Evolutionary conservation across 2,888 invertebrate species (phyloP).

Genomic region (Pimpla rufipes): DNA sequence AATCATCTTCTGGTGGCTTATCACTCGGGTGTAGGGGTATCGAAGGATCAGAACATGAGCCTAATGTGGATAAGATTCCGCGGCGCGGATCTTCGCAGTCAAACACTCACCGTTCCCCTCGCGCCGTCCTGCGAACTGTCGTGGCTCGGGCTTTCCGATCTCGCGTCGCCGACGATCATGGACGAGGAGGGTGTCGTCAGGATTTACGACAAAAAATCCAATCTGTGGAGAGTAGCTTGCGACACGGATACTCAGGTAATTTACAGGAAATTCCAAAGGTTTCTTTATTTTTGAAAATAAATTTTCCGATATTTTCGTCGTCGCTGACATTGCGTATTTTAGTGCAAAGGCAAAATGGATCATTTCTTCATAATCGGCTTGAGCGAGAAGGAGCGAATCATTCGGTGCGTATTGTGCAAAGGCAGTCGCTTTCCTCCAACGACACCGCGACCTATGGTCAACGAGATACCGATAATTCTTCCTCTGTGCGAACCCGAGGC

Average conservation of each 20-base stretch:
- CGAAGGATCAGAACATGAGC: conserved; percentile 87
- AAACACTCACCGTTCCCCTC: conserved; percentile 88
- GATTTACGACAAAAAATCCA: conserved; percentile 89
- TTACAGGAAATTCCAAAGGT: conserved; percentile 67
- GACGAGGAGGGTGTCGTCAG: conserved; percentile 93
- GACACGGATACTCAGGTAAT: conserved; percentile 91
- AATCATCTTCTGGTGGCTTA: conserved; percentile 89
- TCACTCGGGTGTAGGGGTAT: conserved; percentile 87
- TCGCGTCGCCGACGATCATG: conserved; percentile 91
- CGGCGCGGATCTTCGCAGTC: conserved; percentile 85
- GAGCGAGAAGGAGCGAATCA: conserved; percentile 91
- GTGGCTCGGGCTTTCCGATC: conserved; percentile 94
- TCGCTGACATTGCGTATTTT: conserved; percentile 67
- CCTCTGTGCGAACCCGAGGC: conserved; percentile 92
- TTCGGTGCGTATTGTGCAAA: conserved; percentile 94
- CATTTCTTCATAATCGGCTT: conserved; percentile 92
- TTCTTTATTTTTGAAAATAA: not conserved
- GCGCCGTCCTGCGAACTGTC: conserved; percentile 89
- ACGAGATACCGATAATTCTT: conserved; percentile 91
- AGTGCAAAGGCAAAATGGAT: conserved; percentile 90
- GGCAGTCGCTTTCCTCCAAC: conserved; percentile 95
- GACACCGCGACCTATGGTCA: conserved; percentile 93
- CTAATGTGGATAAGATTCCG: conserved; percentile 86
- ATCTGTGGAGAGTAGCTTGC: conserved; percentile 93
- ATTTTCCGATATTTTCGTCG: not conserved